Evolutionary conservation across 2,797 vertebrate species (phyloP).

Genomic region (Peromyscus melanophrys): DNA sequence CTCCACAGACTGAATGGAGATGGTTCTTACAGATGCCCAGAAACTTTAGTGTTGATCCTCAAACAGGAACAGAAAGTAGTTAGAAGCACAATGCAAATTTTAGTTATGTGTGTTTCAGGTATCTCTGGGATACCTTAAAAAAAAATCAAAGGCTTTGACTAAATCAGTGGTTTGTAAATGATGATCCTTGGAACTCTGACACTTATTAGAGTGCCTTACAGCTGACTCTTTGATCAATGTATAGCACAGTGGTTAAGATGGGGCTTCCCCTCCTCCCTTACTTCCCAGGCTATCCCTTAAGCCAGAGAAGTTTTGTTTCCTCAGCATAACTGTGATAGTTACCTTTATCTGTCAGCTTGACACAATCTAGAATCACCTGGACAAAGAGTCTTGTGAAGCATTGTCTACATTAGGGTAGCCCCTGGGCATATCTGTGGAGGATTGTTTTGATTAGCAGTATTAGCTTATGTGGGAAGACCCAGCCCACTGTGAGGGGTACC

Average conservation of each 20-base stretch:
- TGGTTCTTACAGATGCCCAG: not conserved
- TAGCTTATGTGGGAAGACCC: not conserved
- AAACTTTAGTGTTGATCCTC: not conserved
- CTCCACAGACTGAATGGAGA: not conserved
- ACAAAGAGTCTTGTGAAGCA: not conserved
- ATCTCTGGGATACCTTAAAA: not conserved
- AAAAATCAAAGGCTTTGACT: not conserved
- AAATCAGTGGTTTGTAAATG: not conserved
- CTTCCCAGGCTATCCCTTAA: not conserved
- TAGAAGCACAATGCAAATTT: not conserved
- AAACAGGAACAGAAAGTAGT: not conserved
- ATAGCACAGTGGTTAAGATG: not conserved
- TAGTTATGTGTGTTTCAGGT: not conserved
- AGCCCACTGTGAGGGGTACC: not conserved
- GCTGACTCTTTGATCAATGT: not conserved
- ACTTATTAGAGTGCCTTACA: not conserved
- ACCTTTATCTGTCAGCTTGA: not conserved
- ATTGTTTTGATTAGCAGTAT: not conserved
- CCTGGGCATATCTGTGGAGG: not conserved
- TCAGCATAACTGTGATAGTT: not conserved
- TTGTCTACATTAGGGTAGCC: not conserved
- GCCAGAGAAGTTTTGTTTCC: not conserved
- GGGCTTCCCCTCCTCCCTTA: accelerated
- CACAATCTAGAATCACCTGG: not conserved
- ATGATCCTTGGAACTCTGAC: not conserved